Conservation (phyloP, 2,113 vertebrate species). For the Melanocharis versteri region DNA sequence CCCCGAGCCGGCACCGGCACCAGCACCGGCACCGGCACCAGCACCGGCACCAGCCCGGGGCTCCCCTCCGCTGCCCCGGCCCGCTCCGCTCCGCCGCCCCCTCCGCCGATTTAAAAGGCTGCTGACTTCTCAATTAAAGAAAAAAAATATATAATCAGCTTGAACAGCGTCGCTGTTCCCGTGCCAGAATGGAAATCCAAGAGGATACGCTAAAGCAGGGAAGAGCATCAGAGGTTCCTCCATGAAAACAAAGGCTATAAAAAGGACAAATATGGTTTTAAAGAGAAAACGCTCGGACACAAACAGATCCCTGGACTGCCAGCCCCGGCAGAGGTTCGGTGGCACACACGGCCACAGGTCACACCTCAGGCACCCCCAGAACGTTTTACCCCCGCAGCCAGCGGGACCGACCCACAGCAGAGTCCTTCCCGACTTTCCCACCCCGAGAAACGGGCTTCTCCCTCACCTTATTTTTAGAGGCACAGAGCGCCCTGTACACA, state of each 20-base stretch:
- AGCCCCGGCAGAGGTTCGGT: not conserved
- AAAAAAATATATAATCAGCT: not conserved
- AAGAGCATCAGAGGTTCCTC: constrained; percentile 14
- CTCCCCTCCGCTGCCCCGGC: not conserved
- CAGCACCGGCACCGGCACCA: rapidly evolving
- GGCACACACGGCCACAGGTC: not conserved
- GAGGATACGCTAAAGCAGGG: not conserved
- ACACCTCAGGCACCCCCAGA: rapidly evolving
- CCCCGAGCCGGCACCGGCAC: rapidly evolving
- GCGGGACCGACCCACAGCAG: not conserved
- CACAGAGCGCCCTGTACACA: constrained; percentile 65
- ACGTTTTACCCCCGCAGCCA: rapidly evolving
- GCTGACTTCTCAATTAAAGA: not conserved
- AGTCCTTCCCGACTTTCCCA: not conserved
- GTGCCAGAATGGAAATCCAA: not conserved
- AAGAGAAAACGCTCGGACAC: not conserved
- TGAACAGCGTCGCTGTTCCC: not conserved
- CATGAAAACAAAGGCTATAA: constrained; percentile 64
- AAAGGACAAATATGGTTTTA: constrained; percentile 35
- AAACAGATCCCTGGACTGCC: rapidly evolving
- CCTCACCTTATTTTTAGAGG: constrained; percentile 74
- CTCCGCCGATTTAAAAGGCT: not conserved
- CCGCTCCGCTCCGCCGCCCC: rapidly evolving
- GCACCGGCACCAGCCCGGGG: rapidly evolving
- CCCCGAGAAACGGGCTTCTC: constrained; percentile 17